Evolutionary conservation across 1,140 invertebrate genomes (phyloP).

Genomic region (Dendroctonus valens): DNA sequence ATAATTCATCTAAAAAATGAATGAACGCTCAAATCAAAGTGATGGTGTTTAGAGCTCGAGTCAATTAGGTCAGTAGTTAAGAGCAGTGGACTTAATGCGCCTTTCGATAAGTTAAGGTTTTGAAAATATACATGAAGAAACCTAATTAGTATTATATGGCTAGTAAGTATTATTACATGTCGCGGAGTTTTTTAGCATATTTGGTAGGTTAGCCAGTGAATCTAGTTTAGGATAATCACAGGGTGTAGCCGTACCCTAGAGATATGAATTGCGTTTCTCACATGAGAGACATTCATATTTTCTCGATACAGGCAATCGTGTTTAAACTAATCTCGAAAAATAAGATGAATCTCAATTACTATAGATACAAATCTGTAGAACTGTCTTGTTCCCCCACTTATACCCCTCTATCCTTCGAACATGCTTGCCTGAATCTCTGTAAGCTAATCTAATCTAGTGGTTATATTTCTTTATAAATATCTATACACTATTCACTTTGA

Average conservation of each 20-base stretch:
- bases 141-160: constrained; percentile 45
- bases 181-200: constrained; percentile 43
- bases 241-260: constrained; percentile 52
- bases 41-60: no score
- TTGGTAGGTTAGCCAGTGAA: constrained; percentile 48
- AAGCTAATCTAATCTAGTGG: constrained; percentile 13
- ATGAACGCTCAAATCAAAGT: no score
- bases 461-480: constrained; percentile 29
- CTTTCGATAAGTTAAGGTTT: constrained; percentile 18
- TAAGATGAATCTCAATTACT: constrained; percentile 32
- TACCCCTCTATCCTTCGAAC: constrained; percentile 13
- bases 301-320: constrained; percentile 37
- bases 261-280: constrained; percentile 43
- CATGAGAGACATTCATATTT: constrained; percentile 37
- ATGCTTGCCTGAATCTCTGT: constrained; percentile 34
- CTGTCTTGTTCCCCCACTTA: constrained; percentile 1
- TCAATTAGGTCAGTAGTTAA: constrained; percentile 27
- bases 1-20: no score
- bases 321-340: constrained; percentile 27
- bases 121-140: constrained; percentile 33
- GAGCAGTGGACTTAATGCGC: constrained; percentile 13
- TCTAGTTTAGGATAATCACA: constrained; percentile 50
- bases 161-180: constrained; percentile 47
- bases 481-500: constrained; percentile 46
- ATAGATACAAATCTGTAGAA: constrained; percentile 2